Conservation (phyloP, 2,888 invertebrate genomes). For the Platycheirus albimanus region DNA sequence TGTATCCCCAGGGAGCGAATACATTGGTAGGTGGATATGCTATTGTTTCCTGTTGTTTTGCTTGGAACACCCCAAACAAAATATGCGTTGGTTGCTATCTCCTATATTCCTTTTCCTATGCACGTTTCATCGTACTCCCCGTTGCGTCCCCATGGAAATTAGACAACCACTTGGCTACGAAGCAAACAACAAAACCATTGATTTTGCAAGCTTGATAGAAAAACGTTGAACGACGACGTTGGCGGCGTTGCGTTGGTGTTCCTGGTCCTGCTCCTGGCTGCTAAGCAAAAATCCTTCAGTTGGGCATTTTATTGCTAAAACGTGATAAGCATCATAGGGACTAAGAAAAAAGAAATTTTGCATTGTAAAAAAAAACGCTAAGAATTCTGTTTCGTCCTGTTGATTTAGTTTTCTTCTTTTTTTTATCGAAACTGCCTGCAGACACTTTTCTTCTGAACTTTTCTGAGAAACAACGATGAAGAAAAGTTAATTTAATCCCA, state of each 20-base stretch:
- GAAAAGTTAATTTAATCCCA: conserved; percentile 47
- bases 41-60: background rate
- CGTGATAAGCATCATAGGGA: conserved; percentile 64
- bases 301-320: conserved; percentile 67
- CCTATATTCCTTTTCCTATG: background rate
- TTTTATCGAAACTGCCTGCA: conserved; percentile 5
- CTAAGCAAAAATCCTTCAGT: conserved; percentile 61
- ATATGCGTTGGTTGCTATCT: background rate
- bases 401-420: conserved; percentile 8
- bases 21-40: too few relatives aligned
- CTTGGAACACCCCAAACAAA: background rate
- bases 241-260: conserved; percentile 9
- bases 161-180: conserved; percentile 54
- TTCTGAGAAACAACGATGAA: background rate
- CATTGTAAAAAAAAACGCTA: conserved; percentile 11
- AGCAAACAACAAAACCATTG: conserved; percentile 50
- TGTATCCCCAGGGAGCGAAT: conserved; percentile 16
- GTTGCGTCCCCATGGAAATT: conserved; percentile 62
- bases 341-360: background rate
- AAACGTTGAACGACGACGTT: conserved; percentile 40
- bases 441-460: conserved; percentile 10
- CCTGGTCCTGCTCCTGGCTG: background rate
- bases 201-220: conserved; percentile 43
- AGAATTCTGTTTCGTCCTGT: conserved; percentile 12
- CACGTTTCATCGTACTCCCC: conserved; percentile 34